These are phyloP conservation scores for Raillietiella orientalis DNA, from an alignment of 2,888 invertebrate species.

Conservation along the genomic window DNA sequence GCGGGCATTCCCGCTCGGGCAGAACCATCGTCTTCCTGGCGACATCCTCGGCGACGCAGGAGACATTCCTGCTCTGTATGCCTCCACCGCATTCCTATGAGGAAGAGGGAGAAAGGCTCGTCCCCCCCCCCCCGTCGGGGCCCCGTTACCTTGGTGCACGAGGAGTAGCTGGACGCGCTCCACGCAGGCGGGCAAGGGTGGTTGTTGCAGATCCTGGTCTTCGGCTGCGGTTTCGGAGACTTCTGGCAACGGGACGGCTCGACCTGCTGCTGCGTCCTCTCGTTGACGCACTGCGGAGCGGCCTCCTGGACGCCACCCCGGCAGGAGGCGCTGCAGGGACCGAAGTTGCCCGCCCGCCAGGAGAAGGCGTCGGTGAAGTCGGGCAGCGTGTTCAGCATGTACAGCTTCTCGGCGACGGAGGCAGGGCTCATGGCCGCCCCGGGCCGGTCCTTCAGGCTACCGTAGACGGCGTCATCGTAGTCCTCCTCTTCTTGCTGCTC, in stretches of 20 bases:
- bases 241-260: constrained; percentile 59
- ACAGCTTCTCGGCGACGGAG: too few relatives aligned
- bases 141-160: constrained; percentile 34
- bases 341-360: constrained; percentile 64
- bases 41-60: constrained; percentile 56
- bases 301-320: constrained; percentile 51
- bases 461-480: constrained; percentile 2
- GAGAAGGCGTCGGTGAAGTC: constrained; percentile 25
- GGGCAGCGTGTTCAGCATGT: constrained; percentile 8
- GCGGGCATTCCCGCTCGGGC: constrained; percentile 74
- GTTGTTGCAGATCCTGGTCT: constrained; percentile 70
- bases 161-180: constrained; percentile 62
- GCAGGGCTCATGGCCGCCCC: too few relatives aligned
- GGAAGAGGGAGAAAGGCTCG: neutral
- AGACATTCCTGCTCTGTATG: constrained; percentile 58
- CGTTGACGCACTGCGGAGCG: constrained; percentile 56
- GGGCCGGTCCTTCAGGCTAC: too few relatives aligned
- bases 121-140: too few relatives aligned
- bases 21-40: constrained; percentile 64
- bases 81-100: constrained; percentile 55
- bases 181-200: constrained; percentile 64
- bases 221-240: constrained; percentile 54
- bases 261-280: constrained; percentile 53
- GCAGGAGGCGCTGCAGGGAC: constrained; percentile 77
- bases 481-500: constrained; percentile 5